phyloP scores from a whole-genome alignment of 2,888 invertebrate species.

The Agrotis segetum region DNA sequence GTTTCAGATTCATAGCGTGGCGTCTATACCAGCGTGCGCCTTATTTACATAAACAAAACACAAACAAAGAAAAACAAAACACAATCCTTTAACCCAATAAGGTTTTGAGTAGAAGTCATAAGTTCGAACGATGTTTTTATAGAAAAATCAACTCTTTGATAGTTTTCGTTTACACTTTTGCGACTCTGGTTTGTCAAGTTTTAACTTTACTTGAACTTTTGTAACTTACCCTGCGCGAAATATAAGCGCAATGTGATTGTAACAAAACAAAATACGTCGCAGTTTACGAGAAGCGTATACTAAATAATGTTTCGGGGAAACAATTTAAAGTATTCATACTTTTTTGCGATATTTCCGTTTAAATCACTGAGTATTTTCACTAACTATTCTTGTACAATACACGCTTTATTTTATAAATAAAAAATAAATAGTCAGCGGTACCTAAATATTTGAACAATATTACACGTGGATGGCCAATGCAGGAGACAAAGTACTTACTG shows the following conservation, averaged over 20 bases:
- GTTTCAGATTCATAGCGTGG: neutral
- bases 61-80: neutral
- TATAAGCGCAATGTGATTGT: neutral
- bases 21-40: constrained; percentile 7
- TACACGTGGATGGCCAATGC: neutral
- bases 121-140: neutral
- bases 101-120: neutral
- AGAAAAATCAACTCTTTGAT: neutral
- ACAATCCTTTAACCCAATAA: neutral
- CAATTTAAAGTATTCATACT: neutral
- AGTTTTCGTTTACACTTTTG: neutral
- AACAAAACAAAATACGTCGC: neutral
- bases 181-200: neutral
- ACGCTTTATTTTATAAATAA: too few relatives aligned
- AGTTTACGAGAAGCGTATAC: neutral
- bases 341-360: neutral
- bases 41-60: neutral
- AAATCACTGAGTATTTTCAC: neutral
- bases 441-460: neutral
- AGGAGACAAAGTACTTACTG: constrained; percentile 86
- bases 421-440: neutral
- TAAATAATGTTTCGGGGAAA: neutral
- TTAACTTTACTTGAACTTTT: neutral
- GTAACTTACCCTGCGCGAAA: neutral
- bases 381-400: neutral